A percentile compares a stretch with the other conserved stretches of the same genome.
Conservation (phyloP, 2,888 invertebrate genomes). For the Mimachlamys varia region DNA sequence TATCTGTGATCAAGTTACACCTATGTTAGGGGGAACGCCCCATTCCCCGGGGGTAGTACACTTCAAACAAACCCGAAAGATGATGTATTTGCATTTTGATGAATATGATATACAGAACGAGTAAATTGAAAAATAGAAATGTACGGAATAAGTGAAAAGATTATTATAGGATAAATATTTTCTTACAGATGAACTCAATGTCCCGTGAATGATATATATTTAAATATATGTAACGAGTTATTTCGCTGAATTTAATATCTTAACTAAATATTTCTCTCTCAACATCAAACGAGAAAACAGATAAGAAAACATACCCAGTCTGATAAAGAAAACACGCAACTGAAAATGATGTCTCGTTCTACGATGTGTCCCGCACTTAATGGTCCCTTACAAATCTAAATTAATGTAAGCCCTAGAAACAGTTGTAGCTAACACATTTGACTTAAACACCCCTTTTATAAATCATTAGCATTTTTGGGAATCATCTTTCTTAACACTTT, state of each 20-base stretch:
- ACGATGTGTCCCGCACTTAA: neutral
- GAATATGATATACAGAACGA: neutral
- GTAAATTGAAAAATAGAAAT: neutral
- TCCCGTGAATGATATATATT: neutral
- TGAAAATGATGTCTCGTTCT: neutral
- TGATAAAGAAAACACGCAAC: neutral
- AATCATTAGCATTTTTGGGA: constrained; percentile 23
- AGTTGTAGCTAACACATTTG: neutral
- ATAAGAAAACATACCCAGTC: neutral
- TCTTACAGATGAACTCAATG: neutral
- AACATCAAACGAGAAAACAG: neutral
- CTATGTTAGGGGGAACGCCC: neutral
- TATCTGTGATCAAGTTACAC: neutral
- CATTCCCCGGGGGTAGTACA: neutral
- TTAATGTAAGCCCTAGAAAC: neutral
- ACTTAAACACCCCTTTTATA: neutral
- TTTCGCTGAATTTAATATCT: neutral
- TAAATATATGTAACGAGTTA: neutral
- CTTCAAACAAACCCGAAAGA: neutral
- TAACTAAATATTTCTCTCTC: neutral
- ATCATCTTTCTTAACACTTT: constrained; percentile 31
- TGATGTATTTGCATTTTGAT: neutral
- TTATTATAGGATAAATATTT: neutral
- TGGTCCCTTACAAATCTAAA: neutral
- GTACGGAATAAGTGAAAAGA: too few species aligned